Evolutionary conservation across 2,113 vertebrate genomes (phyloP).

Genomic region (Merops nubicus): DNA sequence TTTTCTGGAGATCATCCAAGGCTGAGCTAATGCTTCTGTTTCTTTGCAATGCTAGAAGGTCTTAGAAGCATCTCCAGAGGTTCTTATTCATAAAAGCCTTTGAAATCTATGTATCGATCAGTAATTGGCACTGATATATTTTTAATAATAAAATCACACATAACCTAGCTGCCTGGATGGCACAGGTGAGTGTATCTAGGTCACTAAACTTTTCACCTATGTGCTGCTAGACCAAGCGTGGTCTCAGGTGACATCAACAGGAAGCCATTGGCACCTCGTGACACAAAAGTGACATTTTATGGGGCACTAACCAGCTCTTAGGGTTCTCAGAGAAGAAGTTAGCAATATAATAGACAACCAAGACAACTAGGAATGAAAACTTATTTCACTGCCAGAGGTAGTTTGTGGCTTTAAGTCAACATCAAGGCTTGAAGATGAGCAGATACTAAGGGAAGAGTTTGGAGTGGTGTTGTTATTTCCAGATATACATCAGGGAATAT

Average conservation of each 20-base stretch:
- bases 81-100: not conserved
- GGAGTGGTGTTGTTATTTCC: not conserved
- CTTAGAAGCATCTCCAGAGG: not conserved
- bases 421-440: not conserved
- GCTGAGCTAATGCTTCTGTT: not conserved
- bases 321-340: not conserved
- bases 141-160: too few species aligned
- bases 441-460: not conserved
- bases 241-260: not conserved
- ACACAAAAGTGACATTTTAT: not conserved
- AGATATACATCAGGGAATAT: not conserved
- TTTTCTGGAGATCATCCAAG: conserved; percentile 35
- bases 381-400: not conserved
- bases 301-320: not conserved
- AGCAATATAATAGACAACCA: not conserved
- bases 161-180: not conserved
- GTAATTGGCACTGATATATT: not conserved
- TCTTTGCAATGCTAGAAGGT: not conserved
- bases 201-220: not conserved
- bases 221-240: not conserved
- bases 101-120: not conserved
- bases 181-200: not conserved
- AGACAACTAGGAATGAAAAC: not conserved
- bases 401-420: not conserved
- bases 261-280: not conserved